phyloP scores from a whole-genome alignment of 2,888 invertebrate species.

The Aphidius colemani region DNA sequence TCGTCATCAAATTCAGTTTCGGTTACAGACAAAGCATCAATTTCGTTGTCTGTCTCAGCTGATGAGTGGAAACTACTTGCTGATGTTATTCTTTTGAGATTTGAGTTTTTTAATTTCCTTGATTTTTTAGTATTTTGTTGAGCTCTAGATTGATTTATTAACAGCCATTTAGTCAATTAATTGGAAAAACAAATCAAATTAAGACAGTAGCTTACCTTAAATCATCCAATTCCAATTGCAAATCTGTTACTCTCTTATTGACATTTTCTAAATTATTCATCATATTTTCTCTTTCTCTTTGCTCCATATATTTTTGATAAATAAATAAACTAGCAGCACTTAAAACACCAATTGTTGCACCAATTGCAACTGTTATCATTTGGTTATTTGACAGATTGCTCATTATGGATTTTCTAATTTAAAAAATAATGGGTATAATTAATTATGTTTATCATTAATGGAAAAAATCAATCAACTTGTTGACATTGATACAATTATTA shows the following conservation, averaged over 20 bases:
- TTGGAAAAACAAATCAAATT: slow-evolving; percentile 7
- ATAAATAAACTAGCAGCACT: slow-evolving; percentile 51
- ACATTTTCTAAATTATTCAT: slow-evolving; percentile 46
- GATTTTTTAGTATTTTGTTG: slow-evolving; percentile 47
- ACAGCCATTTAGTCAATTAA: background rate
- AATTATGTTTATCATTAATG: background rate
- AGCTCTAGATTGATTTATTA: slow-evolving; percentile 31
- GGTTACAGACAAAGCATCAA: slow-evolving; percentile 50
- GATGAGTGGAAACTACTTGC: slow-evolving; percentile 43
- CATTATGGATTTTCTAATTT: slow-evolving; percentile 36
- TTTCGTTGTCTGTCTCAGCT: slow-evolving; percentile 50
- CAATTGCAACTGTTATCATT: slow-evolving; percentile 50
- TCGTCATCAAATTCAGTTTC: slow-evolving; percentile 56
- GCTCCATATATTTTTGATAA: slow-evolving; percentile 48
- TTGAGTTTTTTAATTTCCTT: slow-evolving; percentile 40
- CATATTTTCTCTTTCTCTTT: slow-evolving; percentile 41
- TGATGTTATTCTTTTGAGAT: slow-evolving; percentile 40
- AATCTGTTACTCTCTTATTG: slow-evolving; percentile 44
- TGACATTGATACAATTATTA: background rate
- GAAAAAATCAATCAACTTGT: background rate
- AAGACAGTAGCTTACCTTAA: slow-evolving; percentile 41
- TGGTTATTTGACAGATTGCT: slow-evolving; percentile 44
- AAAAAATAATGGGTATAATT: slow-evolving; percentile 3
- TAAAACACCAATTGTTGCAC: slow-evolving; percentile 52
- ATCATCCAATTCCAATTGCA: slow-evolving; percentile 48